A percentile compares a stretch with the other conserved stretches of the same genome.
These are phyloP conservation scores for Ochotona curzoniae DNA, from an alignment of 2,113 vertebrate genomes.

Conservation along the genomic window DNA sequence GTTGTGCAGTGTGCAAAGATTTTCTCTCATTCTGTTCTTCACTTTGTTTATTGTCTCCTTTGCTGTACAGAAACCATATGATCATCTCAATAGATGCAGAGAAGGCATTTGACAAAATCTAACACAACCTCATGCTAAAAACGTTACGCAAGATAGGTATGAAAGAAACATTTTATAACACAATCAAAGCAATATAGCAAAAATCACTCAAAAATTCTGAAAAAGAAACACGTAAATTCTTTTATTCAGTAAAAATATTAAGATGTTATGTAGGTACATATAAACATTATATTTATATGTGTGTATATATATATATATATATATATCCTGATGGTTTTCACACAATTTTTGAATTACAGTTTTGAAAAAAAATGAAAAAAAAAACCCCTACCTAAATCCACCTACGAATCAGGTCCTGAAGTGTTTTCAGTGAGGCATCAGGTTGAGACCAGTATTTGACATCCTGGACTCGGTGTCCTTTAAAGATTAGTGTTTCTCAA, in stretches of 20 bases:
- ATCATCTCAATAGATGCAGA: too few species aligned
- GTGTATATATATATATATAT: not conserved
- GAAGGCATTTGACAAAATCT: too few species aligned
- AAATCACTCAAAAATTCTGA: not conserved
- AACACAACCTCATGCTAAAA: too few species aligned
- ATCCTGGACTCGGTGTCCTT: not conserved
- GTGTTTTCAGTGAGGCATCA: not conserved
- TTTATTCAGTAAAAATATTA: conserved; percentile 16
- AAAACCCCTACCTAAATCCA: not conserved
- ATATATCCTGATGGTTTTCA: not conserved
- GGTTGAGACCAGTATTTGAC: not conserved
- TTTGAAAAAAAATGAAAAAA: conserved; percentile 11
- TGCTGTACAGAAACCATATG: too few species aligned
- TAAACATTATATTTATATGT: not conserved
- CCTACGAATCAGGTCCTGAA: conserved; percentile 14
- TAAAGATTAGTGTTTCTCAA: not conserved
- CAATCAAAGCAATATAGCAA: too few species aligned
- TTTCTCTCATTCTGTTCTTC: too few species aligned
- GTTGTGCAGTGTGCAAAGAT: too few species aligned
- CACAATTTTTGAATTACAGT: not conserved
- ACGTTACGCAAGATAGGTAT: too few species aligned
- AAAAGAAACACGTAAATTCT: not conserved
- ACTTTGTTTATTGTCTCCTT: too few species aligned
- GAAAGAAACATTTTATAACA: too few species aligned
- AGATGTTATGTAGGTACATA: not conserved